These are phyloP conservation scores for Sphecodes monilicornis DNA, from an alignment of 2,888 invertebrate species.

Conservation along the genomic window DNA sequence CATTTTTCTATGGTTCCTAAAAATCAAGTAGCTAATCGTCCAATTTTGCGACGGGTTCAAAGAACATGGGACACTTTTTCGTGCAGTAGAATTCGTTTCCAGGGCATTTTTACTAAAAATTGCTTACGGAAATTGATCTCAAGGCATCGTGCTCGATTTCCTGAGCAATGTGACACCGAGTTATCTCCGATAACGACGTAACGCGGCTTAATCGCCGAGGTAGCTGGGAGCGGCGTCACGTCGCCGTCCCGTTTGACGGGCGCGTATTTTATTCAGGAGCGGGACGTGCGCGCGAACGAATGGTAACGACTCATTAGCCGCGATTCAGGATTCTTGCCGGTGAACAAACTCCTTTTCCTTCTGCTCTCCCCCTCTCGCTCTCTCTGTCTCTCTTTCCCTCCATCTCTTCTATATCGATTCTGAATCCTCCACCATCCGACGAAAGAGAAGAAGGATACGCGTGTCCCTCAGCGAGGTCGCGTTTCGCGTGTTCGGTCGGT, in stretches of 20 bases:
- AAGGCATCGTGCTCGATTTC: neutral
- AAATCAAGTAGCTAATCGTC: neutral
- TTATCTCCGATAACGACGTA: constrained; percentile 45
- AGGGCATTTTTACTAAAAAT: neutral
- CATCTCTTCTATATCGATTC: constrained; percentile 58
- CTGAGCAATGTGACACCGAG: constrained; percentile 9
- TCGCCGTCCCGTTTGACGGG: constrained; percentile 47
- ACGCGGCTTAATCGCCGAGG: constrained; percentile 62
- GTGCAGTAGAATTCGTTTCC: neutral
- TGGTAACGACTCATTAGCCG: constrained; percentile 70
- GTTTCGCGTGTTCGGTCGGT: neutral
- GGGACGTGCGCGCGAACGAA: constrained; percentile 50
- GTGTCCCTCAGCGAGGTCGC: constrained; percentile 36
- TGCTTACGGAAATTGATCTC: neutral
- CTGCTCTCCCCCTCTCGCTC: neutral
- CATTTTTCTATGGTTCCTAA: neutral
- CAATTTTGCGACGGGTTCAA: neutral
- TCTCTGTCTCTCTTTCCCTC: neutral
- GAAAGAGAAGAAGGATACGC: constrained; percentile 8
- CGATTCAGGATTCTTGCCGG: constrained; percentile 69
- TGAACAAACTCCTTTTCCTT: constrained; percentile 68
- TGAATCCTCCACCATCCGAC: constrained; percentile 43
- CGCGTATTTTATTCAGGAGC: constrained; percentile 61
- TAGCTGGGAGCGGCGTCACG: constrained; percentile 50
- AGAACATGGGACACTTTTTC: neutral